Conservation (phyloP, 1,140 invertebrate species). For the Micrasema minimum region DNA sequence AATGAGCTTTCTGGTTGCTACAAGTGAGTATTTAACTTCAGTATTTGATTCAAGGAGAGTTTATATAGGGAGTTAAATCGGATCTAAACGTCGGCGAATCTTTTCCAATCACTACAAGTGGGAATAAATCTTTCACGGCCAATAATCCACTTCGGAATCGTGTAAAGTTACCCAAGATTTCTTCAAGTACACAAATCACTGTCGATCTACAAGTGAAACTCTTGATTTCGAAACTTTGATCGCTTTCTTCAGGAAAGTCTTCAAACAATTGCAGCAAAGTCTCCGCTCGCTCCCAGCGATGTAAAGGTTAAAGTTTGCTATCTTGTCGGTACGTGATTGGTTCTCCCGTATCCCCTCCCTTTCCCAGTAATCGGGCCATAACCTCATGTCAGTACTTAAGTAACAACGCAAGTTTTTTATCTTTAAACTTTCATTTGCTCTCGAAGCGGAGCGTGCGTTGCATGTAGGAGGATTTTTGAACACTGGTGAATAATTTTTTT, state of each 20-base stretch:
- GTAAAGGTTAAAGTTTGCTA: conserved; percentile 20
- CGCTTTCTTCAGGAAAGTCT: conserved; percentile 15
- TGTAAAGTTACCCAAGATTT: conserved; percentile 1
- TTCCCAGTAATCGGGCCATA: conserved; percentile 10
- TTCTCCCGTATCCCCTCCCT: background rate
- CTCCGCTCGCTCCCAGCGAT: background rate
- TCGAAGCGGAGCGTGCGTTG: background rate
- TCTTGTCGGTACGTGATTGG: conserved; percentile 28
- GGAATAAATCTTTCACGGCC: too few relatives aligned
- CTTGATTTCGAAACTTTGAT: conserved; percentile 27
- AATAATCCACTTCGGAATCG: too few relatives aligned
- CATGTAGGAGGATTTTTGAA: background rate
- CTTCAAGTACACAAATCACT: conserved; percentile 23
- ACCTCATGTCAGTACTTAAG: background rate
- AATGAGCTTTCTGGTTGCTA: too few relatives aligned
- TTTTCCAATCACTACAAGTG: too few relatives aligned
- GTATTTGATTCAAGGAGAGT: too few relatives aligned
- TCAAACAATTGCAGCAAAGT: conserved; percentile 17
- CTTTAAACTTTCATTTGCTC: conserved; percentile 26
- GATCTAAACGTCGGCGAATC: too few relatives aligned
- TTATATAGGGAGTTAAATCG: too few relatives aligned
- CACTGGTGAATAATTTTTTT: background rate
- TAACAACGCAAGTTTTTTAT: conserved; percentile 24
- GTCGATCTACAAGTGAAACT: conserved; percentile 28
- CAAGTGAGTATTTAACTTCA: too few relatives aligned